Conservation (phyloP, 2,797 vertebrate species). For the Poeciliopsis infans region DNA sequence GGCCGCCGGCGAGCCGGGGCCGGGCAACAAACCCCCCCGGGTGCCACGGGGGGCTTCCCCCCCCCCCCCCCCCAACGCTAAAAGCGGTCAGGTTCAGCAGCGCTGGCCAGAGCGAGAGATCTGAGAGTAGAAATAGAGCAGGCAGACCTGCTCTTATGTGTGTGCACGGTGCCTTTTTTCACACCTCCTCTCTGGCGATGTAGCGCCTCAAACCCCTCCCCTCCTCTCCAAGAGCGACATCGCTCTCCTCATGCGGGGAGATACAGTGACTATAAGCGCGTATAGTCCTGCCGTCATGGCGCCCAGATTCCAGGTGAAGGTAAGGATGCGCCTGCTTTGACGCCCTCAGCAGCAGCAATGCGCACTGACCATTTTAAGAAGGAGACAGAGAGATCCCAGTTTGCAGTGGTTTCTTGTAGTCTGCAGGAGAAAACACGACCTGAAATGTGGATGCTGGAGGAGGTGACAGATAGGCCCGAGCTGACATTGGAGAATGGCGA, state of each 20-base stretch:
- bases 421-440: conserved; percentile 1
- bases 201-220: conserved; percentile 57
- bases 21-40: too few relatives aligned
- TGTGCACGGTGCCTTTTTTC: not conserved
- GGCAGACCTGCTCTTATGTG: conserved; percentile 3
- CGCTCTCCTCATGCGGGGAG: conserved; percentile 33
- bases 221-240: conserved; percentile 22
- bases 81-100: conserved; percentile 6
- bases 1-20: too few relatives aligned
- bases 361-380: conserved; percentile 9
- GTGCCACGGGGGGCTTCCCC: too few relatives aligned
- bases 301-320: conserved; percentile 84
- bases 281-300: conserved; percentile 78
- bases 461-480: conserved; percentile 45
- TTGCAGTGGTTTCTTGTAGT: not conserved
- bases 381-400: not conserved
- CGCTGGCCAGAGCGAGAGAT: not conserved
- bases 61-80: not conserved
- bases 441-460: conserved; percentile 31
- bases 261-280: conserved; percentile 17
- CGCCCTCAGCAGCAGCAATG: conserved; percentile 26
- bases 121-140: not conserved
- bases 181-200: conserved; percentile 22
- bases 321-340: conserved; percentile 71
- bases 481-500: conserved; percentile 81